Conservation (phyloP, 2,113 vertebrate species). For the Pseudorasbora parva region DNA sequence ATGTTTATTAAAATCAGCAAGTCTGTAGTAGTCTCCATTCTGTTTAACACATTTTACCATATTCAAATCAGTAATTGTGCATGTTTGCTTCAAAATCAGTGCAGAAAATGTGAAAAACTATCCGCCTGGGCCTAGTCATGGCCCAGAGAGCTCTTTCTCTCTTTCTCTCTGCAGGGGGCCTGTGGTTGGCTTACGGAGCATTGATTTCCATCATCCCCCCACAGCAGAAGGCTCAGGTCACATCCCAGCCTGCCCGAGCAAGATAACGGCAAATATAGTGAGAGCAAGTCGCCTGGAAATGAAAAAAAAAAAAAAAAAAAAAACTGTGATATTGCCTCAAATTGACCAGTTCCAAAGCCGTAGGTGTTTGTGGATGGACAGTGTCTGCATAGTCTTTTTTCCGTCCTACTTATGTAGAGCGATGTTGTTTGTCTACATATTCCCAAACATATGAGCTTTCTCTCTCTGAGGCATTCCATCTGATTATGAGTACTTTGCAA, state of each 20-base stretch:
- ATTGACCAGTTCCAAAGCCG: conserved; percentile 56
- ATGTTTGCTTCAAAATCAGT: conserved; percentile 1
- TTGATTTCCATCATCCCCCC: conserved; percentile 60
- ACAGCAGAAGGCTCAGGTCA: conserved; percentile 56
- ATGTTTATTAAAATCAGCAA: neutral
- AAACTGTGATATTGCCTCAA: conserved; percentile 55
- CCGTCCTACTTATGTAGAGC: conserved; percentile 11
- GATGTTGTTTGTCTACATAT: conserved; percentile 73
- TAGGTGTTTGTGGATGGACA: conserved; percentile 26
- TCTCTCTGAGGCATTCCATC: conserved; percentile 82
- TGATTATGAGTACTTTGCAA: conserved; percentile 83
- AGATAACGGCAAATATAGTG: conserved; percentile 62
- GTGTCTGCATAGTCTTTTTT: conserved; percentile 36
- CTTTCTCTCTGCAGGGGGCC: conserved; percentile 36
- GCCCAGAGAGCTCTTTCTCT: conserved; percentile 31
- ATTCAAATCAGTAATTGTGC: neutral
- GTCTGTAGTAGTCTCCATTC: neutral
- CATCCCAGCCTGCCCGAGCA: conserved; percentile 60
- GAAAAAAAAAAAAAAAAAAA: conserved; percentile 38
- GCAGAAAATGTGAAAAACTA: neutral
- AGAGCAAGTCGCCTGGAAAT: conserved; percentile 57
- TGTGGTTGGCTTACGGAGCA: conserved; percentile 43
- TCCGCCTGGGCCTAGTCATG: neutral
- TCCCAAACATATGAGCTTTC: conserved; percentile 49
- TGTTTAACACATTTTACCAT: neutral